Conservation (phyloP, 2,888 invertebrate species). For the Taenaris catops region DNA sequence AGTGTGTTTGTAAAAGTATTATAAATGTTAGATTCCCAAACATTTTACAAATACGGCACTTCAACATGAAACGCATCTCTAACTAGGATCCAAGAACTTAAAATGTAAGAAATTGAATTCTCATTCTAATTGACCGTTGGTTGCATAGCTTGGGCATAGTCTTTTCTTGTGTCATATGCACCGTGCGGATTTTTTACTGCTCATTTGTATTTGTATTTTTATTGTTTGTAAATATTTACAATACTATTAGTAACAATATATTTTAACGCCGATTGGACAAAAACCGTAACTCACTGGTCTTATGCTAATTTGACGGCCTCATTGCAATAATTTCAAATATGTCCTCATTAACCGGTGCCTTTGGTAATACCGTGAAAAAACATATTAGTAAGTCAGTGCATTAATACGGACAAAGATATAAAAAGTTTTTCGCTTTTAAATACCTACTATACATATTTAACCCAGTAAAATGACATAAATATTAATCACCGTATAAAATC, state of each 20-base stretch:
- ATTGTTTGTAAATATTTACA: not conserved
- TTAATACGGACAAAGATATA: conserved; percentile 3
- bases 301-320: conserved; percentile 21
- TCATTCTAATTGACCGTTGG: too few species aligned
- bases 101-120: too few species aligned
- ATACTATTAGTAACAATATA: conserved; percentile 9
- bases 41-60: too few species aligned
- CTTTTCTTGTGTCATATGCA: too few species aligned
- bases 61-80: too few species aligned
- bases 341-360: conserved; percentile 7
- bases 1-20: too few species aligned
- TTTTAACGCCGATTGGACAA: conserved; percentile 10
- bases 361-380: conserved; percentile 4
- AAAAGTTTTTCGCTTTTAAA: too few species aligned
- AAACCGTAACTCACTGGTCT: conserved; percentile 14
- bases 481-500: conserved; percentile 5
- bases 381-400: conserved; percentile 1
- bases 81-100: too few species aligned
- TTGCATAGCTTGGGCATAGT: too few species aligned
- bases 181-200: too few species aligned
- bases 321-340: conserved; percentile 15
- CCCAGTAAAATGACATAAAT: conserved; percentile 1
- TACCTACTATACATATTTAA: not conserved
- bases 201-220: conserved; percentile 3
- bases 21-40: too few species aligned